Evolutionary conservation across 2,113 vertebrate genomes (phyloP), one percentile per base, ranked within the genome.

Genomic region (Alethe diademata): DNA sequence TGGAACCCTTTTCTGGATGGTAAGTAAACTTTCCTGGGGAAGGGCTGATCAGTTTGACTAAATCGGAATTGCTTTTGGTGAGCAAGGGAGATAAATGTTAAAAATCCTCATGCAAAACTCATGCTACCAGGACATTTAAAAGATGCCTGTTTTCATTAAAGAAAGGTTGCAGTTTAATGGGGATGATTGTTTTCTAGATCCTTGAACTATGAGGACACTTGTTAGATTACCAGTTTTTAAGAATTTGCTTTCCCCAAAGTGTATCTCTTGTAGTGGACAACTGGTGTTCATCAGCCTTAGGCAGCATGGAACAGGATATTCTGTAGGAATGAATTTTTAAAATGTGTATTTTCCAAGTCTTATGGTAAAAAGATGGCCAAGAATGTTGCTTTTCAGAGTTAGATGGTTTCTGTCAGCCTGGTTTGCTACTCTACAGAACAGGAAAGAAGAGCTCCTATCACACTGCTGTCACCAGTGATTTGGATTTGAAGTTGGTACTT

Each of bases 1-100:
- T 14, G 98, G 98, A 78, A 98, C 98, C 7, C 98, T 99, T 57
- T 99, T 99, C 93, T 99, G 99, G 99, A 99, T 99, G 98, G 99
- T 99, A 95, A 98, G 98, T 98, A n/a, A 35, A 61, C 4, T 42
- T 61, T 25, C 47, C 17, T 8, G 4, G 12, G 23, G 31, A 85
- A 86, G 83, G 5, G 11, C 8, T 36, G 45, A 14, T 70, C 42
- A 47, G 3, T 65, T 65, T 80, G 71, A 43, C 12, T 73, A 60
- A 69, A 76, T 43, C 24, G 64, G 31, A 64, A 31, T 51, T 82
- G 23, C 24, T 94, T 86, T 51, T 1, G 0, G 7, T 76, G 20
- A 78, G 40, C 8, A 61, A 82, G n/a, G 8, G 31, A 74, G 28
- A n/a, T 36, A 73, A 69, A 17, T 33, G 14, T 45, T 58, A 50